Conservation (phyloP, 2,113 vertebrate genomes). For the Fulmarus glacialis region DNA sequence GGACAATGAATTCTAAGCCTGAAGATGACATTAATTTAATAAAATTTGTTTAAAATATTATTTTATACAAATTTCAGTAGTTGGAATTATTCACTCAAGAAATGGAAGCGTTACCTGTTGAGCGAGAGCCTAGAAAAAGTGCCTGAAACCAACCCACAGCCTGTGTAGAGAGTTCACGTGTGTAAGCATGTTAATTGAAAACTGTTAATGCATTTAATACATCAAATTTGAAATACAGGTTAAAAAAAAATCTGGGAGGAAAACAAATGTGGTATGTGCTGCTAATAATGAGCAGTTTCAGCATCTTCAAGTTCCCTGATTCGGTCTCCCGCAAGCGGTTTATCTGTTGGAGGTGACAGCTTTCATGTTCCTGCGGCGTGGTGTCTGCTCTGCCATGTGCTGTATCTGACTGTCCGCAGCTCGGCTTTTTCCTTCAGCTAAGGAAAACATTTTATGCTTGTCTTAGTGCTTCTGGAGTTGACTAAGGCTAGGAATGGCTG, state of each 20-base stretch:
- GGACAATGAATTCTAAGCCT: not conserved
- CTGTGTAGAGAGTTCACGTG: too few relatives aligned
- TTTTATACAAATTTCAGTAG: not conserved
- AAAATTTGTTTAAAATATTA: not conserved
- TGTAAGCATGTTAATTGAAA: not conserved
- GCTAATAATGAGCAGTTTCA: not conserved
- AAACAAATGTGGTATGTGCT: not conserved
- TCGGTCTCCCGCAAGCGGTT: not conserved
- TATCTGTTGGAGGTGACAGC: not conserved
- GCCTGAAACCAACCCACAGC: not conserved
- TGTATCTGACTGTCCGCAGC: rapidly evolving
- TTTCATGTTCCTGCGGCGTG: rapidly evolving
- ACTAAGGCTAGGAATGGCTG: not conserved
- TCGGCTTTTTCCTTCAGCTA: not conserved
- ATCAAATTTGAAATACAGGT: not conserved
- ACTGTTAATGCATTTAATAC: not conserved
- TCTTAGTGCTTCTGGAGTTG: not conserved
- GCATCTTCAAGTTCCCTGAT: not conserved
- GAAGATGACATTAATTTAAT: not conserved
- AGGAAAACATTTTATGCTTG: not conserved
- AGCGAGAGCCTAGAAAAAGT: too few relatives aligned
- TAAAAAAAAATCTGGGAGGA: not conserved
- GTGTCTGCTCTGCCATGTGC: not conserved
- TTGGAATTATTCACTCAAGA: not conserved
- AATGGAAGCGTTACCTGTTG: not conserved